Evolutionary conservation across 2,797 vertebrate species (phyloP).

Genomic region (Eulemur mongoz): DNA sequence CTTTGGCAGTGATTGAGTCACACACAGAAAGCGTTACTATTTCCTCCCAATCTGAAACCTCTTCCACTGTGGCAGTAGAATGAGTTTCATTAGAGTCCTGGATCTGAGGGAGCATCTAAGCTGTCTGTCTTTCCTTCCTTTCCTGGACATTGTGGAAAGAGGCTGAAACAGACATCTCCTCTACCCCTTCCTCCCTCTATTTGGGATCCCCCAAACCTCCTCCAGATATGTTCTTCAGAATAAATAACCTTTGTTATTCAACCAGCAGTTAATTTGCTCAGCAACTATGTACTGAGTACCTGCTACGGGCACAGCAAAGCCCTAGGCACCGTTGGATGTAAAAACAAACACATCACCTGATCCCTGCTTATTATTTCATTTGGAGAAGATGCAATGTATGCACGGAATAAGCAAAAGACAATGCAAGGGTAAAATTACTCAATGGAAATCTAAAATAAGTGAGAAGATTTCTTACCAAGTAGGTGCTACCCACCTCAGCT

Average conservation of each 20-base stretch:
- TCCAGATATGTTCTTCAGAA: not conserved
- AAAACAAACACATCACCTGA: not conserved
- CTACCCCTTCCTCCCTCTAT: not conserved
- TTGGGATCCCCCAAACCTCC: not conserved
- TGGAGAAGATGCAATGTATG: accelerated
- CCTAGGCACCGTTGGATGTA: not conserved
- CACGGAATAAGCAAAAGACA: not conserved
- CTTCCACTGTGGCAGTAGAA: not conserved
- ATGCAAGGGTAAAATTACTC: not conserved
- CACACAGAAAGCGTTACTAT: not conserved
- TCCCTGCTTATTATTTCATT: not conserved
- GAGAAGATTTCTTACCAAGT: not conserved
- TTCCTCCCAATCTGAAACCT: not conserved
- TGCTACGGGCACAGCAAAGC: not conserved
- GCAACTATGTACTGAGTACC: not conserved
- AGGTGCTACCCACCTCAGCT: too few species aligned
- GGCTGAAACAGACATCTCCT: not conserved
- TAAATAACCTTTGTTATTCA: not conserved
- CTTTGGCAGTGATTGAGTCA: not conserved
- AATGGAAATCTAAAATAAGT: not conserved
- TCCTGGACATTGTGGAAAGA: not conserved
- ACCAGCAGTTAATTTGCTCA: not conserved
- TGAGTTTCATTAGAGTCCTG: not conserved
- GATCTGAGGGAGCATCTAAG: not conserved
- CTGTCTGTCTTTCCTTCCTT: not conserved